Conservation (phyloP, 2,797 vertebrate species). For the Euphonia xanthogaster region DNA sequence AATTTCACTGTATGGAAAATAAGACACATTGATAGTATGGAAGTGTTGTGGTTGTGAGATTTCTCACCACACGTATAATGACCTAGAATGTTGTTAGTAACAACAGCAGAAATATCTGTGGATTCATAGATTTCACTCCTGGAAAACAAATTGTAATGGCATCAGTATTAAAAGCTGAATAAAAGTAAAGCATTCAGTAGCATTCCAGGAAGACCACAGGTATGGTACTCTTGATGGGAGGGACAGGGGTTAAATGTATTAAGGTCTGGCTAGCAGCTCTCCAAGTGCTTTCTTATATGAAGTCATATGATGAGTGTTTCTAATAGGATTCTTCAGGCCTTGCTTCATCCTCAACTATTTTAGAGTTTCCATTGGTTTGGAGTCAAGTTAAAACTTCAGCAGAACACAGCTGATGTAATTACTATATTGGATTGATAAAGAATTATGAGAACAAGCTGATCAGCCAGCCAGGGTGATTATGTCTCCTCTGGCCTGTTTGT, state of each 20-base stretch:
- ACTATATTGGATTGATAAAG: background rate
- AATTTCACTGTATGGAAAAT: background rate
- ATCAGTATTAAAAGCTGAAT: background rate
- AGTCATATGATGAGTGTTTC: conserved; percentile 9
- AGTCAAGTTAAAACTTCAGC: background rate
- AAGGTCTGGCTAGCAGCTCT: background rate
- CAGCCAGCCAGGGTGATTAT: background rate
- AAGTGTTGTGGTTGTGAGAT: background rate
- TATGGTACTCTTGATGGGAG: background rate
- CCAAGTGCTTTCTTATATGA: conserved; percentile 2
- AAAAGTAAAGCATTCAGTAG: background rate
- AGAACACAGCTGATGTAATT: conserved; percentile 3
- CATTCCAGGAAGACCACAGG: background rate
- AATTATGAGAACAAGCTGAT: background rate
- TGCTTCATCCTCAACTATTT: background rate
- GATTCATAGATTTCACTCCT: background rate
- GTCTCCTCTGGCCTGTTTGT: background rate
- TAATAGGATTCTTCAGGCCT: background rate
- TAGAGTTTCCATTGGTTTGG: conserved; percentile 8
- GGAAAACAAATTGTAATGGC: background rate
- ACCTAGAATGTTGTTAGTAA: background rate
- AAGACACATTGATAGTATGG: background rate
- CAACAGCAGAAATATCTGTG: background rate
- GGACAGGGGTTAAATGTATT: background rate
- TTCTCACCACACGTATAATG: background rate